Base-by-base conservation (phyloP, 1,140 invertebrate species). In the Pteromalus puparum region DNA sequence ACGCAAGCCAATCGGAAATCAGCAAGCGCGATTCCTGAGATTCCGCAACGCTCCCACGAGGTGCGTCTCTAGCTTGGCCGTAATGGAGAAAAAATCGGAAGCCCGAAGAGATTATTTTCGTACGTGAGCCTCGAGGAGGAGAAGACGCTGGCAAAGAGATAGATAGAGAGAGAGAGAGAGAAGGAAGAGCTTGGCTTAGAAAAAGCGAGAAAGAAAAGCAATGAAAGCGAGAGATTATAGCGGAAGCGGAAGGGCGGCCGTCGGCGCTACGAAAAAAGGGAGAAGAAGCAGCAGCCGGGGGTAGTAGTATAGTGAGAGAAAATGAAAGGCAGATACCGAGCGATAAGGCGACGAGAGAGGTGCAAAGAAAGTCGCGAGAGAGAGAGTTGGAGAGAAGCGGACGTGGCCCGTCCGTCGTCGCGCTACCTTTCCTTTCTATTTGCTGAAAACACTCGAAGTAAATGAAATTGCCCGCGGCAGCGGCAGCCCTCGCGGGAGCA, bases 381-480 rank as follows among this genome's bases (percentile, higher is more conserved):
- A 38, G 42, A 61, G 67, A 73, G 24, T 38, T 15, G 28, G 53
- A 38, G 81, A 28, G 61, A n/a, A n/a, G 26, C 13, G 42, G 30
- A 77, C 42, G 46, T 24, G 67, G 13, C 9, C 24, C 61, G 48
- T 78, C 12, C 68, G 38, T 74, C 42, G 28, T 34, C 34, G 21
- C 28, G 15, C 48, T 30, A 24, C 15, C 42, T 83, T 73, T 75
- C 65, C 78, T 30, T 85, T 81, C 73, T 76, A 81, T 85, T 81
- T 81, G 48, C 42, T 78, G 46, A 78, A 85, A 77, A 78, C 74
- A 77, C 84, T 82, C 67, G 26, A 72, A 72, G 84, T 77, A 85
- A 85, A 82, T 85, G 84, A 85, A 85, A 85, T 76, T 82, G 79
- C 79, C 74, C 79, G 74, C 74, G 84, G 79, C 78, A 30, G 67